These are phyloP conservation scores for Sylvietta virens DNA, from an alignment of 2,113 vertebrate genomes.

Conservation along the genomic window DNA sequence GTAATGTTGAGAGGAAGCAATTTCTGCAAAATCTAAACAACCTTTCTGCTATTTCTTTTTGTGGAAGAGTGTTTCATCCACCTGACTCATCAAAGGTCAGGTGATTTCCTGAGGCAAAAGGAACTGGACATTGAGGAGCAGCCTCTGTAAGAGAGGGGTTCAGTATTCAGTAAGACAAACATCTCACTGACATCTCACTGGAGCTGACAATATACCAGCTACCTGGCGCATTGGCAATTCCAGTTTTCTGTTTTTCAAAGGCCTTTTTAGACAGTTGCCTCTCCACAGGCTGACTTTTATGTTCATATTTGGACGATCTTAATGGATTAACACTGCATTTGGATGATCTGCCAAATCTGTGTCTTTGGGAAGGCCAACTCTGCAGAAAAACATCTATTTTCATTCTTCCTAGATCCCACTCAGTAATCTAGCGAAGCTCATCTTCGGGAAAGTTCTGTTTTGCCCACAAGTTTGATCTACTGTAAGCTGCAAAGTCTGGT, in stretches of 20 bases:
- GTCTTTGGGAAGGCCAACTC: background rate
- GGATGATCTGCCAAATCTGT: background rate
- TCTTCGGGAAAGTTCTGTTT: background rate
- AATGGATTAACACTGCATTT: background rate
- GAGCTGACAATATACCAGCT: background rate
- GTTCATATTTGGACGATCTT: too few relatives aligned
- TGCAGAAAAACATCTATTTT: background rate
- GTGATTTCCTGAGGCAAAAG: background rate
- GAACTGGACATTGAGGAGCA: background rate
- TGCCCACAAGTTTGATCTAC: background rate
- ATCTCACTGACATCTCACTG: background rate
- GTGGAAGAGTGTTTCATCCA: background rate
- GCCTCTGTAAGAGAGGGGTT: background rate
- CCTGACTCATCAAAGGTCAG: background rate
- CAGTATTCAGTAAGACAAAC: background rate
- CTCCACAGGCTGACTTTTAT: background rate
- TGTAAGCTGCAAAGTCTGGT: background rate
- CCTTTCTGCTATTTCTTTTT: background rate
- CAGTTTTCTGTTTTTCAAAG: background rate
- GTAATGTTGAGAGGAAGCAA: background rate
- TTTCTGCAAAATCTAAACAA: background rate
- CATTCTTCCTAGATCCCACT: background rate
- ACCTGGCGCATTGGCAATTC: fast-evolving
- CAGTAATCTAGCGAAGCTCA: background rate
- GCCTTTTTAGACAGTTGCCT: background rate